Percentiles rank a stretch among this genome's conserved stretches.
Conservation (phyloP, 1,140 invertebrate genomes). For the Branchinecta lynchi region DNA sequence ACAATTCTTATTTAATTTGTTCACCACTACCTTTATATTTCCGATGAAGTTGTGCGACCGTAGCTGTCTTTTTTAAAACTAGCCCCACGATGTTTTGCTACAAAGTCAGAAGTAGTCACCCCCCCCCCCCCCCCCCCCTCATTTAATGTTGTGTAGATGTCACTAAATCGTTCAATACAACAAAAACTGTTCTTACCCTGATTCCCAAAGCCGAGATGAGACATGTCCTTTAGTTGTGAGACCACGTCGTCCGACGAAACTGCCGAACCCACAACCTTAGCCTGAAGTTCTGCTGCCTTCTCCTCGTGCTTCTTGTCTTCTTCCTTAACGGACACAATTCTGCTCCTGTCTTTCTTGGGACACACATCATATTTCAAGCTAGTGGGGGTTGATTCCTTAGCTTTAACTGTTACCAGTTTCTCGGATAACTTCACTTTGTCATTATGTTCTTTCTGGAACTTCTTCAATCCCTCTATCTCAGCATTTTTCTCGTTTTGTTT, state of each 20-base stretch:
- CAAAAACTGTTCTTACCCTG: background rate
- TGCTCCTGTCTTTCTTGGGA: background rate
- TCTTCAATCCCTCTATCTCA: background rate
- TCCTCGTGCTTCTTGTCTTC: too few relatives aligned
- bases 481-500: constrained; percentile 4
- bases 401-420: background rate
- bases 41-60: too few relatives aligned
- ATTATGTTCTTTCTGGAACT: background rate
- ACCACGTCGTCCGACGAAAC: background rate
- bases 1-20: too few relatives aligned
- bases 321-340: too few relatives aligned
- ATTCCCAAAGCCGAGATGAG: background rate
- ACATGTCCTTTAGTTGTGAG: background rate
- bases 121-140: too few relatives aligned
- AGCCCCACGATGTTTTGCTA: too few relatives aligned
- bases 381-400: background rate
- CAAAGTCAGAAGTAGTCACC: too few relatives aligned
- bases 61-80: too few relatives aligned
- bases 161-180: background rate
- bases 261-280: too few relatives aligned
- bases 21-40: too few relatives aligned
- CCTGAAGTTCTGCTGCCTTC: too few relatives aligned
- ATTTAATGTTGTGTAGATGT: too few relatives aligned
- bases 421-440: background rate
- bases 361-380: background rate